Conservation (phyloP, 2,797 vertebrate genomes). For the Brotula barbata region DNA sequence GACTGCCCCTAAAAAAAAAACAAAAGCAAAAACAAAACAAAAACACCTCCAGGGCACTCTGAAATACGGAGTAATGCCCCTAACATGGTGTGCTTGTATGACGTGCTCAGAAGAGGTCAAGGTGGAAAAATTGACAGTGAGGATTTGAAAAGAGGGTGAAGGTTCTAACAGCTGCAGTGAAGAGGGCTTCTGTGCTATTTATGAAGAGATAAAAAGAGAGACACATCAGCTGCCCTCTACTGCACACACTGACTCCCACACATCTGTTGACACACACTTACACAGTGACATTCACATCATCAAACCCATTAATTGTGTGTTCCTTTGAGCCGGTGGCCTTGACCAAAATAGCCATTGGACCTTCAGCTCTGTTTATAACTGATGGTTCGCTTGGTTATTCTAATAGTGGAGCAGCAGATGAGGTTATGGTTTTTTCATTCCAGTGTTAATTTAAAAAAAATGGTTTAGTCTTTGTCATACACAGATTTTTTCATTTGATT, state of each 20-base stretch:
- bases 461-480: too few relatives aligned
- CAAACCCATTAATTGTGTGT: background rate
- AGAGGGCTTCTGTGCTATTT: slow-evolving; percentile 21
- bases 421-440: too few relatives aligned
- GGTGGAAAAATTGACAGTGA: slow-evolving; percentile 5
- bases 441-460: too few relatives aligned
- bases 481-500: too few relatives aligned
- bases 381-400: background rate
- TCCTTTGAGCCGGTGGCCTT: slow-evolving; percentile 15
- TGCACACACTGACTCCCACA: slow-evolving; percentile 36
- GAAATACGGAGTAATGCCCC: background rate
- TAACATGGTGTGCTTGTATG: background rate
- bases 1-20: slow-evolving; percentile 9
- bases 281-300: slow-evolving; percentile 2
- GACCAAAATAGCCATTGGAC: slow-evolving; percentile 4
- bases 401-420: too few relatives aligned
- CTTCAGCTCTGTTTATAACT: background rate
- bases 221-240: slow-evolving; percentile 35
- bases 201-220: slow-evolving; percentile 33
- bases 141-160: background rate
- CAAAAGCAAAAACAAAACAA: too few relatives aligned
- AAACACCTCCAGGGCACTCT: too few relatives aligned
- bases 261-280: slow-evolving; percentile 19
- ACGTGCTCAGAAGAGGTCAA: background rate
- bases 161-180: slow-evolving; percentile 41